phyloP scores from a whole-genome alignment of 2,797 vertebrate species.

The Chaetodon trifasciatus region DNA sequence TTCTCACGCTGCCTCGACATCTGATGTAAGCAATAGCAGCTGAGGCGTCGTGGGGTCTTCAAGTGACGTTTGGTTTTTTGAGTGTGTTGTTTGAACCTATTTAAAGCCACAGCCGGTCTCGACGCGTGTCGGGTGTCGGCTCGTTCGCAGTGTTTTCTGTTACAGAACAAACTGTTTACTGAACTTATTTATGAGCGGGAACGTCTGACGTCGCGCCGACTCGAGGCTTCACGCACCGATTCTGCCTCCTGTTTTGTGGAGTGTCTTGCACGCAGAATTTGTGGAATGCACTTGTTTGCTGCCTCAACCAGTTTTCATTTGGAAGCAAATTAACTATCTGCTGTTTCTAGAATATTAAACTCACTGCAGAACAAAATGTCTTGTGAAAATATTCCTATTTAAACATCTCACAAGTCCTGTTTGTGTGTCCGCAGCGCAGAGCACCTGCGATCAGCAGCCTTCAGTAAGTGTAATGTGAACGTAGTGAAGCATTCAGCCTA shows the following conservation, averaged over 20 bases:
- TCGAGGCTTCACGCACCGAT: constrained; percentile 26
- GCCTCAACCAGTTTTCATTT: constrained; percentile 44
- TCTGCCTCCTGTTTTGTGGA: constrained; percentile 63
- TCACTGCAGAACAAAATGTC: constrained; percentile 23
- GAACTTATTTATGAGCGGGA: constrained; percentile 67
- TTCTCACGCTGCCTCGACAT: constrained; percentile 39
- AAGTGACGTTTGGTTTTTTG: constrained; percentile 21
- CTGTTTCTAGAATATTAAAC: constrained; percentile 64
- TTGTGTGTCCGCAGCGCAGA: constrained; percentile 40
- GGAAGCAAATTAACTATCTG: constrained; percentile 56
- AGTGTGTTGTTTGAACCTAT: constrained; percentile 49
- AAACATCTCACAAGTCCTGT: constrained; percentile 38
- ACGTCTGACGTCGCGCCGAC: constrained; percentile 24
- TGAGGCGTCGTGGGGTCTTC: constrained; percentile 23
- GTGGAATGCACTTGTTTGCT: constrained; percentile 51
- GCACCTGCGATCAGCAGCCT: constrained; percentile 49
- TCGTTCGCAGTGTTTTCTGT: constrained; percentile 65
- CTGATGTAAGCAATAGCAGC: constrained; percentile 45
- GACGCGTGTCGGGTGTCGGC: constrained; percentile 36
- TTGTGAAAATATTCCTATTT: constrained; percentile 47
- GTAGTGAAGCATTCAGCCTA: constrained; percentile 61
- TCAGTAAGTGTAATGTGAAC: constrained; percentile 69
- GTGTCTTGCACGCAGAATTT: constrained; percentile 48
- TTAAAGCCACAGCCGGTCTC: constrained; percentile 67
- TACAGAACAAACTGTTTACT: constrained; percentile 75